Base-by-base conservation (phyloP, 2,797 vertebrate genomes). In the Sebastolobus alascanus region DNA sequence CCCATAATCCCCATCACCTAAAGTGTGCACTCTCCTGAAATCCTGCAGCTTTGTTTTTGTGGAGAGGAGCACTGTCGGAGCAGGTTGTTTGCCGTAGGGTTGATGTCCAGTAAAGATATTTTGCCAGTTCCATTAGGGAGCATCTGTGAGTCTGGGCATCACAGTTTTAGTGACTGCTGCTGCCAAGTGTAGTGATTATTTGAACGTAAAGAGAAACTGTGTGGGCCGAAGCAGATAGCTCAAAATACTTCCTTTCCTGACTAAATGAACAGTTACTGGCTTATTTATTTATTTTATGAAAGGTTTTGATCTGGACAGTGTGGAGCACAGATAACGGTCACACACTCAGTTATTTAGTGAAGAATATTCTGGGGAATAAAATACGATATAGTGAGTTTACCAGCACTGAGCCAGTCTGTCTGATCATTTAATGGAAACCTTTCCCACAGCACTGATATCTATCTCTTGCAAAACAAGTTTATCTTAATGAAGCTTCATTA, bases 51-150 rank as follows among this genome's bases (percentile, higher is more conserved):
- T 54, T 43, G 6, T 20, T 6, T 33, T 29, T 25, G 31, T 35
- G 13, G 5, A 13, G 22, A 65, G 31, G 1, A 29, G n/a, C 74
- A 9, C 35, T n/a, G 37, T 59, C 27, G 64, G 64, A 80, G 13
- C 38, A 18, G 63, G 64, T 46, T 68, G 10, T 14, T 73, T 59
- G 68, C 68, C 3, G 38, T 29, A 10, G 68, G 22, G 43, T 1
- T 11, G 63, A 64, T 8, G 46, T 72, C 72, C 77, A 71, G 37
- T n/a, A 0, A 50, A 35, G 40, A 31, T 11, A 18, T 60, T 73
- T 31, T 83, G 89, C 83, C 84, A 90, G 69, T 56, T 82, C 50
- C 71, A 84, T 86, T 71, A 80, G 29, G 22, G 37, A 73, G 78
- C 84, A 85, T 85, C 82, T 84, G 82, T 63, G 73, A 68, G 22